phyloP scores from a whole-genome alignment of 2,797 vertebrate species.

The Astyanax mexicanus region DNA sequence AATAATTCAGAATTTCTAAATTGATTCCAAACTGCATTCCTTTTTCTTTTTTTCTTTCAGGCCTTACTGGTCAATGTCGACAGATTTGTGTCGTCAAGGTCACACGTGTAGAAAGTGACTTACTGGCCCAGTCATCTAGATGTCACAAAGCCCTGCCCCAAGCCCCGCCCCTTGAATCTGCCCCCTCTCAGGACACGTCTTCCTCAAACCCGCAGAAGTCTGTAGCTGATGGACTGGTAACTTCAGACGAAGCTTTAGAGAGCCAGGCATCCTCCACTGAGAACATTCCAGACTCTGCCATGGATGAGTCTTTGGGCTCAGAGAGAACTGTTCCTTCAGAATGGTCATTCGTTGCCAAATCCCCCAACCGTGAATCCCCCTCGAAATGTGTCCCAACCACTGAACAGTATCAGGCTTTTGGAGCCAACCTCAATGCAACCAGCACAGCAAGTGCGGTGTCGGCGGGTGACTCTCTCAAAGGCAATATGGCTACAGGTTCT shows the following conservation, averaged over 20 bases:
- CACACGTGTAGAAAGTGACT: conserved; percentile 75
- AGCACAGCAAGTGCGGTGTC: background rate
- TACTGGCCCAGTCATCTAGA: conserved; percentile 63
- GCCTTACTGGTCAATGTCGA: conserved; percentile 72
- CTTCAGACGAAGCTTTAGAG: conserved; percentile 50
- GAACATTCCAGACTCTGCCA: background rate
- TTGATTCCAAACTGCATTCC: background rate
- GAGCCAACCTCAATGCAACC: background rate
- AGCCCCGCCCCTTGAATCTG: conserved; percentile 18
- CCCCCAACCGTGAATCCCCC: conserved; percentile 11
- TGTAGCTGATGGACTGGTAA: conserved; percentile 42
- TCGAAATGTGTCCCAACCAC: conserved; percentile 41
- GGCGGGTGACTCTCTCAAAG: conserved; percentile 12
- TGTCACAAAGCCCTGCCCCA: conserved; percentile 10
- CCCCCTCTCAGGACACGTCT: conserved; percentile 44
- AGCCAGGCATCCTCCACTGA: conserved; percentile 36
- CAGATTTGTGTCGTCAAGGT: conserved; percentile 84
- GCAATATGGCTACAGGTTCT: background rate
- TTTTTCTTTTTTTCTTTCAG: conserved; percentile 22
- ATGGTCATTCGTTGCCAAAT: conserved; percentile 12
- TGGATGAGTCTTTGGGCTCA: background rate
- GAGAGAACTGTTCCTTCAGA: conserved; percentile 46
- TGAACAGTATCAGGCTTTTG: background rate
- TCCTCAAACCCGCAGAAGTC: background rate
- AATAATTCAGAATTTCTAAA: no score